Evolutionary conservation across 1,140 invertebrate genomes (phyloP).

Genomic region (Manduca sexta): DNA sequence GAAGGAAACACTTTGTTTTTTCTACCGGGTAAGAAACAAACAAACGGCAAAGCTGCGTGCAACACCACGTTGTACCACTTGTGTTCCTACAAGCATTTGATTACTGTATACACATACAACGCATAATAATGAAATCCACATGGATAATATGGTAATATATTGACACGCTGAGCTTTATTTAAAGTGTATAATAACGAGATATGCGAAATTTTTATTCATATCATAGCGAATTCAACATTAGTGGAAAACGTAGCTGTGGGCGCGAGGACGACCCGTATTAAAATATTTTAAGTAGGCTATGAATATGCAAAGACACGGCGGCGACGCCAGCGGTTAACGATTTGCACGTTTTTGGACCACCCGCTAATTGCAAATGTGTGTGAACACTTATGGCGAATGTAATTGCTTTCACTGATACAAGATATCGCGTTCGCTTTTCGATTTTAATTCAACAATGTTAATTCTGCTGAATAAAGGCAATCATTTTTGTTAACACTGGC

Average conservation of each 20-base stretch:
- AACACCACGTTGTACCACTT: too few relatives aligned
- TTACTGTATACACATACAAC: too few relatives aligned
- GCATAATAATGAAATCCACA: too few relatives aligned
- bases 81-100: too few relatives aligned
- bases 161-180: not conserved
- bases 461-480: not conserved
- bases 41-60: too few relatives aligned
- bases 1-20: too few relatives aligned
- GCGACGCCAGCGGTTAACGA: slow-evolving; percentile 60
- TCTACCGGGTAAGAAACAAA: too few relatives aligned
- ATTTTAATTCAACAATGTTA: slow-evolving; percentile 32
- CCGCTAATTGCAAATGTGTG: slow-evolving; percentile 69
- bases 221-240: slow-evolving; percentile 61
- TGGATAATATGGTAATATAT: not conserved
- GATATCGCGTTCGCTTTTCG: slow-evolving; percentile 38
- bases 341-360: slow-evolving; percentile 69
- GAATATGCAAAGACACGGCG: slow-evolving; percentile 70
- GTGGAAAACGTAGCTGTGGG: slow-evolving; percentile 56
- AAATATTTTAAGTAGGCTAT: slow-evolving; percentile 73
- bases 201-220: slow-evolving; percentile 45
- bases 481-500: too few relatives aligned
- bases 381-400: slow-evolving; percentile 66
- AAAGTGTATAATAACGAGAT: slow-evolving; percentile 29
- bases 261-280: slow-evolving; percentile 59
- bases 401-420: slow-evolving; percentile 64